A percentile compares a stretch with the other conserved stretches of the same genome.
phyloP scores from a whole-genome alignment of 2,113 vertebrate genomes.

The Neopipo cinnamomea region DNA sequence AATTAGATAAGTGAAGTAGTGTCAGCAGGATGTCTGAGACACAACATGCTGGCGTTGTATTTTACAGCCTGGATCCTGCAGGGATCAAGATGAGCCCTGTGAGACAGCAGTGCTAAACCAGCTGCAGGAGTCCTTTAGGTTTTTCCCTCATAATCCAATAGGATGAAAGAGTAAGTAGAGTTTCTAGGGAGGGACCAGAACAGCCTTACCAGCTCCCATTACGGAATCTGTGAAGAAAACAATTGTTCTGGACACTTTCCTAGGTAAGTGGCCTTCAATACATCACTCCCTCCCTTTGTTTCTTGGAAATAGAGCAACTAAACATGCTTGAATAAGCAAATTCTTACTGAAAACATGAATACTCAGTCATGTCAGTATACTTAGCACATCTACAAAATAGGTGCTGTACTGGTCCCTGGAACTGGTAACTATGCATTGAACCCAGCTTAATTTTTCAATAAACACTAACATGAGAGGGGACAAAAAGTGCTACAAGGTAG shows the following conservation, averaged over 20 bases:
- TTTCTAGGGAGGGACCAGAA: not conserved
- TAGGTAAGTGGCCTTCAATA: not conserved
- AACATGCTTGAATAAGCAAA: not conserved
- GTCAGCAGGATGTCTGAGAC: slow-evolving; percentile 27
- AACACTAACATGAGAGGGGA: not conserved
- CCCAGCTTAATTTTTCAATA: not conserved
- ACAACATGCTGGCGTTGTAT: not conserved
- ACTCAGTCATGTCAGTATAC: not conserved
- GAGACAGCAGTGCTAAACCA: not conserved
- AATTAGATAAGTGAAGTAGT: slow-evolving; percentile 11
- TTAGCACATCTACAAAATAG: not conserved
- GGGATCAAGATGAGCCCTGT: not conserved
- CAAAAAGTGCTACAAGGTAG: not conserved
- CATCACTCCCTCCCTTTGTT: not conserved
- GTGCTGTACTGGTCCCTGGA: not conserved
- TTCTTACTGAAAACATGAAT: not conserved
- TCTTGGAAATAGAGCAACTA: not conserved
- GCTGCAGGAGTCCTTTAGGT: not conserved
- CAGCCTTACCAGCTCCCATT: not conserved
- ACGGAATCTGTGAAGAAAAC: not conserved
- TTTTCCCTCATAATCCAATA: not conserved
- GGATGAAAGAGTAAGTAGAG: not conserved
- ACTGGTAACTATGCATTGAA: not conserved
- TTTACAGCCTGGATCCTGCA: not conserved
- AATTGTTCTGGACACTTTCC: not conserved